Evolutionary conservation across 30 jellyfish, hydroid and myxozoan species (phyloP).

Genomic region (Clytia hemisphaerica): DNA sequence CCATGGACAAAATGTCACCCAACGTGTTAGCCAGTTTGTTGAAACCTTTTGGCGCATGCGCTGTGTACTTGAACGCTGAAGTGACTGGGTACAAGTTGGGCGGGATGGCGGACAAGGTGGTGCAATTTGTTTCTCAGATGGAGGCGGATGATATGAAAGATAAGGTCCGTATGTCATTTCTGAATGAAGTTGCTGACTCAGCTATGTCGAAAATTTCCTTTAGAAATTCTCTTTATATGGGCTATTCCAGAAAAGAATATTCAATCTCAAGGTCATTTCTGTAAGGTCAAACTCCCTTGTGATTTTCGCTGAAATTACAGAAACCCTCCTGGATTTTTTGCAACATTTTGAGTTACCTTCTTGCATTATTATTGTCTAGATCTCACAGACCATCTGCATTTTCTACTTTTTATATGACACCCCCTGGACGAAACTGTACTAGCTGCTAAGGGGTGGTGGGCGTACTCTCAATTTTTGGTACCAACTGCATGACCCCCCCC

Average conservation of each 20-base stretch:
- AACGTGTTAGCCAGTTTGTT: slow-evolving; percentile 35
- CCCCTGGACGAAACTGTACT: no score
- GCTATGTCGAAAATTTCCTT: no score
- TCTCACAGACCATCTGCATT: no score
- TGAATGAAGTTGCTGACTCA: not conserved
- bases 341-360: no score
- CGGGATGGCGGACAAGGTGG: slow-evolving; percentile 84
- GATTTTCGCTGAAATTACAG: not conserved
- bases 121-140: slow-evolving; percentile 42
- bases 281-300: not conserved
- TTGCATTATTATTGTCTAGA: no score
- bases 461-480: no score
- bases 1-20: slow-evolving; percentile 38
- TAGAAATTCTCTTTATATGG: no score
- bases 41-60: slow-evolving; percentile 90
- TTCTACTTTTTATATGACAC: no score
- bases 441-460: no score
- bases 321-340: no score
- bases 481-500: no score
- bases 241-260: no score
- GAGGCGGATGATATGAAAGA: slow-evolving; percentile 66
- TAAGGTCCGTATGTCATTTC: slow-evolving; percentile 26
- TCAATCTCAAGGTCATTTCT: not conserved
- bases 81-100: slow-evolving; percentile 81
- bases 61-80: slow-evolving; percentile 67